These are phyloP conservation scores for Epistrophe eligans DNA, from an alignment of 2,888 invertebrate genomes.

Conservation along the genomic window DNA sequence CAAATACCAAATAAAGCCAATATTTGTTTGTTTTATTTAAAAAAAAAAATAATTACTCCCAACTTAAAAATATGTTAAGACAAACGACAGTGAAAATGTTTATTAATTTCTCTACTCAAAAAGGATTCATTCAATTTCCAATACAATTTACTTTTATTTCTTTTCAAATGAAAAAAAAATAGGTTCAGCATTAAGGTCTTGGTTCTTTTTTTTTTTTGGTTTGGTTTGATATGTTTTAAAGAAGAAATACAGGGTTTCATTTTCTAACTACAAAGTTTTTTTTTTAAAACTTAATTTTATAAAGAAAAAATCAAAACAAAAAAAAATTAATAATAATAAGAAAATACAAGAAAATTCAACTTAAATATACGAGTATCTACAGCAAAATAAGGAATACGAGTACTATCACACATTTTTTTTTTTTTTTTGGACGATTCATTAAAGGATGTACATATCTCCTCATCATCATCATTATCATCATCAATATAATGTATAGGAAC, in stretches of 20 bases:
- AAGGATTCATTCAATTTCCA: constrained; percentile 65
- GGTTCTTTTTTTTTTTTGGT: constrained; percentile 29
- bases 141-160: constrained; percentile 42
- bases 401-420: constrained; percentile 57
- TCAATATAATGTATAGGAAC: constrained; percentile 45
- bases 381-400: constrained; percentile 68
- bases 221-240: constrained; percentile 38
- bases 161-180: constrained; percentile 53
- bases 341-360: constrained; percentile 70
- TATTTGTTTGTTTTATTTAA: no score
- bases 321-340: constrained; percentile 49
- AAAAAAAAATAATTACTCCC: no score
- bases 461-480: constrained; percentile 57
- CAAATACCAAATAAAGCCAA: not conserved
- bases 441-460: constrained; percentile 63
- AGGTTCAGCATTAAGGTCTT: constrained; percentile 33
- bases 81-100: constrained; percentile 8
- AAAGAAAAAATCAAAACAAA: constrained; percentile 47
- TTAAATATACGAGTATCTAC: constrained; percentile 70
- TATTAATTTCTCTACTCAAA: constrained; percentile 49
- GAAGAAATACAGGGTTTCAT: constrained; percentile 70
- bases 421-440: constrained; percentile 34
- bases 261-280: constrained; percentile 71
- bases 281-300: constrained; percentile 58
- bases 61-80: no score